Evolutionary conservation across 2,888 invertebrate species (phyloP), one percentile per base, ranked within the genome.

Genomic region (Parapristionchus giblindavisi): DNA sequence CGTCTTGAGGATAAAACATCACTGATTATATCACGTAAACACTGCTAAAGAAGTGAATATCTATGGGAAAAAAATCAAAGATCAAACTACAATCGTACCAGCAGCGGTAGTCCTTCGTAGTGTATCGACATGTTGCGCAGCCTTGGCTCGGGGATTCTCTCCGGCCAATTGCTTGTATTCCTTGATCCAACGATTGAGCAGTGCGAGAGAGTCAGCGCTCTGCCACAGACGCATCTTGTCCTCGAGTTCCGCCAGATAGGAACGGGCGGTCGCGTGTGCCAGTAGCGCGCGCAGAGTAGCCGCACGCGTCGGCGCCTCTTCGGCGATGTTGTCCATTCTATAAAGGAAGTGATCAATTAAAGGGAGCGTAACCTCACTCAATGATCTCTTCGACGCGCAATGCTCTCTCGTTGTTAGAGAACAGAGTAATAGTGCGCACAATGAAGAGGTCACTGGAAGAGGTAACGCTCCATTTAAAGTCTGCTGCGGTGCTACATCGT

Each of bases 131-230:
- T 83, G 80, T 36, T 75, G 77, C 36, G 79, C 77, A 73, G 79
- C 78, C 68, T 80, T 78, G 21, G 80, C 80, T 70, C 80, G 78
- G 17, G 83, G 83, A 70, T 83, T 83, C 76, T 83, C 83, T 34
- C 80, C 81, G 61, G 79, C 78, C 66, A 82, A 54, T 72, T 83
- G 83, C 27, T 77, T 77, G 78, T 83, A 80, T 75, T 83, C 83
- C 66, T 82, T 82, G 58, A 85, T 80, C 84, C 85, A 86, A 38
- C 85, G 81, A 14, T 84, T 79, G 54, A 85, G 77, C 54, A 83
- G 77, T 70, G 83, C 77, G 36, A 83, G 78, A 63, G 81, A 81
- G 73, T 84, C 84, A 43, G 85, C 84, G 11, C 36, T 36, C 27
- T 73, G 73, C 73, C 73, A 73, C 4, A 73, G 73, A 34, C 61